Evolutionary conservation across 2,113 vertebrate species (phyloP), one percentile per base, ranked within the genome.

Genomic region (Spheniscus mendiculus): DNA sequence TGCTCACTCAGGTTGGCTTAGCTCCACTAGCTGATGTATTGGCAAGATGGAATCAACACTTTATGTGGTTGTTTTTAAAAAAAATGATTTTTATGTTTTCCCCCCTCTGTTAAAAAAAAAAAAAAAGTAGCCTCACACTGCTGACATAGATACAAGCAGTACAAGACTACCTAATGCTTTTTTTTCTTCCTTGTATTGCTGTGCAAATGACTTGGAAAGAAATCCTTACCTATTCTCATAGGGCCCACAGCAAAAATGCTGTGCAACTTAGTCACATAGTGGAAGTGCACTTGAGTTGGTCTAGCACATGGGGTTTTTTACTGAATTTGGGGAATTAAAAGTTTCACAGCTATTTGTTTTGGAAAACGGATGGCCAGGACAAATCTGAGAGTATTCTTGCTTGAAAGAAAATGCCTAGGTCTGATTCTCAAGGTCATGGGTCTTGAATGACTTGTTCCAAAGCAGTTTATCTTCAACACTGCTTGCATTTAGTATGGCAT

Each of bases 281-380:
- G 22, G 40, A 52, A 90, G 4, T 58, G 12, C 17, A 52, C 44
- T 52, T 74, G 30, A 55, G 40, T 18, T 79, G 9, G 16, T 50
- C 18, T 44, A 12, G 40, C 20, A 67, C 13, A 21, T 4, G 11
- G 3, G 1, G 1, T 2, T 11, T 30, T 63, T 63, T 50, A 34
- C 7, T 66, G 40, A 63, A 36, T 25, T 61, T 1, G 0, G 15
- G 40, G 12, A 73, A 56, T 5, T 22, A 55, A 65, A 29, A 45
- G 29, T 71, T 85, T 88, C 79, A 59, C 42, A 72, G 59, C 16
- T 84, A 5, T 62, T 78, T 66, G 2, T 44, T 82, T 36, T 56
- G 19, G 47, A 15, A 83, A 81, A 86, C 27, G 22, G 14, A 17
- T 59, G n/a, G 2, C 9, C 22, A 52, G 32, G 20, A 70, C 7